Base-by-base conservation (phyloP, 2,888 invertebrate genomes). In the Ligdia adustata region DNA sequence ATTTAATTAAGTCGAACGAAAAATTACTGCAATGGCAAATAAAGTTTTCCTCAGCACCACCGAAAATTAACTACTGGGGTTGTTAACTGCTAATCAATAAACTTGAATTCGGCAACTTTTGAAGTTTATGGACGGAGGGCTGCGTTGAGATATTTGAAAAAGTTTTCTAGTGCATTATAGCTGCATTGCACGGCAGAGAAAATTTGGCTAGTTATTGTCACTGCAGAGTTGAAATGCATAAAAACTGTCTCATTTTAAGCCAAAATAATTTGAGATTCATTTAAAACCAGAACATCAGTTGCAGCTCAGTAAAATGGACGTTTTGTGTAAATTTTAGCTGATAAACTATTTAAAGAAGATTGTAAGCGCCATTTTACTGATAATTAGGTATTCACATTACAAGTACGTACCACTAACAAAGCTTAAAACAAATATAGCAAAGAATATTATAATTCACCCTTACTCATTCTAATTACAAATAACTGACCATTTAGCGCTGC, bases 1-100 rank as follows among this genome's bases (percentile, higher is more conserved):
- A 82, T 80, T 86, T 82, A 83, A 83, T 83, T 81, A 83, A 64
- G 55, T 74, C 73, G 71, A 63, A 66, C 65, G 74, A 74, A 78
- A 78, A 77, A 69, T 64, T 65, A 72, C 69, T 66, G 75, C 74
- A 70, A 69, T 62, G 59, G 62, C 63, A 72, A 75, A 72, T 53
- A 47, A 52, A 56, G 27, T 77, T 79, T 70, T 59, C 57, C 55
- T 57, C 60, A 61, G 63, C 64, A 55, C 34, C 54, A 58, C 58
- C 60, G 57, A 62, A 65, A 66, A 62, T 60, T 54, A 51, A 49
- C 31, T 44, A 40, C 45, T 22, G 31, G n/a, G 34, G n/a, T 7
- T 3, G 6, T 33, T 32, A 42, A 27, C 33, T 14, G 26, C n/a
- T 38, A 37, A 40, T 50, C 29, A 40, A 35, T 48, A 33, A 9